Evolutionary conservation across 2,888 invertebrate species (phyloP).

Genomic region (Synanthedon myopaeformis): DNA sequence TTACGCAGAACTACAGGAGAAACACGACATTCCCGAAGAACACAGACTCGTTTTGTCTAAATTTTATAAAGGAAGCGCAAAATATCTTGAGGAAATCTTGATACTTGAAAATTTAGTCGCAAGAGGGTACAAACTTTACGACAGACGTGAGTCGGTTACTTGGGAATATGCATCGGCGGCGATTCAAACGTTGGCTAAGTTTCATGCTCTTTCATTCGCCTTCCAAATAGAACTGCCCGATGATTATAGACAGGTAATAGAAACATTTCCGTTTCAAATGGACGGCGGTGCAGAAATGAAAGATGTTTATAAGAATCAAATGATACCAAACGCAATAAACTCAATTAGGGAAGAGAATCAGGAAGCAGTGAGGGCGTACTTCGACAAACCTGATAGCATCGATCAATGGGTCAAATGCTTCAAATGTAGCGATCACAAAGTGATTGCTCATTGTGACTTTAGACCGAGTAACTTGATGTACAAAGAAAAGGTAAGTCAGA

Average conservation of each 20-base stretch:
- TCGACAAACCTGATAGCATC: not conserved
- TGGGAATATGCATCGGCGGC: conserved; percentile 7
- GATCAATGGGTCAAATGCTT: not conserved
- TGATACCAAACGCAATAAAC: not conserved
- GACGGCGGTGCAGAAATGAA: not conserved
- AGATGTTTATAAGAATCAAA: not conserved
- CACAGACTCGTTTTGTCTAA: conserved; percentile 25
- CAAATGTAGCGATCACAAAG: not conserved
- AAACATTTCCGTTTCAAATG: not conserved
- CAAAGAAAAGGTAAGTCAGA: conserved; percentile 2
- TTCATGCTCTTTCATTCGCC: conserved; percentile 8
- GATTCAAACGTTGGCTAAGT: conserved; percentile 6
- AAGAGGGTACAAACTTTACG: conserved; percentile 4
- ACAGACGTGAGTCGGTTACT: conserved; percentile 6
- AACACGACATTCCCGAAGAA: conserved; percentile 19
- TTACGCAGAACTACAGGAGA: conserved; percentile 24
- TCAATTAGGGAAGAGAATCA: not conserved
- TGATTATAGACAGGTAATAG: not conserved
- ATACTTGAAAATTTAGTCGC: conserved; percentile 7
- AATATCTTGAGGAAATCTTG: conserved; percentile 5
- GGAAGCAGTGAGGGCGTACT: conserved; percentile 1
- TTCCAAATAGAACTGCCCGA: conserved; percentile 4
- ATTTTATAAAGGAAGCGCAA: conserved; percentile 24
- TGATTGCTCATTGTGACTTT: conserved; percentile 6
- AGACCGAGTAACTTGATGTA: conserved; percentile 9